These are phyloP conservation scores for Calliopsis andreniformis DNA, from an alignment of 1,140 invertebrate species.

Conservation along the genomic window DNA sequence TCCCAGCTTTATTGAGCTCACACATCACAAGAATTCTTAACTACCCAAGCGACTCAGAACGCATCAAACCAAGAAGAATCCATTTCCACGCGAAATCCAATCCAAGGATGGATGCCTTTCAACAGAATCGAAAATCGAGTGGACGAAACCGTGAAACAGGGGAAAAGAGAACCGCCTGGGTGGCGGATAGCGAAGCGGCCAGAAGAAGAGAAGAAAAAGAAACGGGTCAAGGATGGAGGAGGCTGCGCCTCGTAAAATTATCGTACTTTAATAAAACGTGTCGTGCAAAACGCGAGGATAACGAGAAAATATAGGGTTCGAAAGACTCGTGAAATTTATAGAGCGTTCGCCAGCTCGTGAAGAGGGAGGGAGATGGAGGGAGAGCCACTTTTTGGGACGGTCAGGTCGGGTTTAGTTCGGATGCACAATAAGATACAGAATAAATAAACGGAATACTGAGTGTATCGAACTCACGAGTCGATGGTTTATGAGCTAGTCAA, in stretches of 20 bases:
- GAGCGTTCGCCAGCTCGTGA: conserved; percentile 60
- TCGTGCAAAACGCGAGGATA: conserved; percentile 70
- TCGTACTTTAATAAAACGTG: conserved; percentile 70
- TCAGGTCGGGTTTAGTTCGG: conserved; percentile 40
- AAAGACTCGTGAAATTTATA: conserved; percentile 70
- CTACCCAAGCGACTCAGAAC: conserved; percentile 15
- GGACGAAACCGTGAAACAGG: conserved; percentile 38
- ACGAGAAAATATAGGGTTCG: conserved; percentile 71
- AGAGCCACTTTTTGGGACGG: conserved; percentile 58
- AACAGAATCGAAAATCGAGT: conserved; percentile 1
- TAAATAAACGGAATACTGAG: conserved; percentile 63
- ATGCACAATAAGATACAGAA: conserved; percentile 62
- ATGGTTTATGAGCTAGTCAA: conserved; percentile 37
- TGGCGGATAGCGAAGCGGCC: conserved; percentile 1
- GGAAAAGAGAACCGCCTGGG: conserved; percentile 29
- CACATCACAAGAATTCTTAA: neutral
- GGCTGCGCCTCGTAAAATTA: conserved; percentile 66
- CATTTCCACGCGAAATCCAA: conserved; percentile 24
- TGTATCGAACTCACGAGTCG: conserved; percentile 42
- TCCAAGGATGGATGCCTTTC: neutral
- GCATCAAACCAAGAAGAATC: conserved; percentile 31
- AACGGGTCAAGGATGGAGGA: conserved; percentile 31
- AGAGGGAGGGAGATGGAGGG: conserved; percentile 16
- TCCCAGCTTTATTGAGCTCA: no score
- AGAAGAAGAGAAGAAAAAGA: neutral